Evolutionary conservation across 2,797 vertebrate species (phyloP), one percentile per base, ranked within the genome.

Genomic region (Melopsittacus undulatus): DNA sequence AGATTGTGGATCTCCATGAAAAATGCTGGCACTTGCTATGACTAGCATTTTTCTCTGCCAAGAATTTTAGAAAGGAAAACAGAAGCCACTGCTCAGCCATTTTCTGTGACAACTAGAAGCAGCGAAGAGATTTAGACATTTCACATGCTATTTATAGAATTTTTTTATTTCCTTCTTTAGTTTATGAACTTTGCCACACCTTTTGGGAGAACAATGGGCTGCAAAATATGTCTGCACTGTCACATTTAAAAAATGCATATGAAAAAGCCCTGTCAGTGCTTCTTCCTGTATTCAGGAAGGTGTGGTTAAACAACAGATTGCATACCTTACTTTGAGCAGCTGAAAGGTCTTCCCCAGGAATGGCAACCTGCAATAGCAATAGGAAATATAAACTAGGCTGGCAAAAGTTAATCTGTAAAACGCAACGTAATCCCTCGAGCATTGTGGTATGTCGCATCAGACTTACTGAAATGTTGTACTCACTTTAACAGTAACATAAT

Each of bases 171-270:
- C 86, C 89, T 89, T 52, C 86, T 86, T 86, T 83, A 77, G 87
- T 82, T 57, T 76, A 91, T 95, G 93, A 96, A 95, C 91, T 94
- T 81, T 91, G 83, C 76, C 87, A 83, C 95, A 90, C 95, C 96
- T 88, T 75, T 76, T 38, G 10, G n/a, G 59, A 94, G 96, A 95
- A 93, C 88, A 79, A 78, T 43, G 42, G 20, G 42, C 68, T 94
- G 66, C 87, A 94, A 94, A 96, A 96, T 96, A 72, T 29, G 10
- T 93, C 80, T 92, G 40, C 70, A 43, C 56, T 87, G 88, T 93
- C 95, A 91, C 69, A 75, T 94, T 87, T 84, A 42, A 97, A 87
- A 83, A 95, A 95, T 51, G 21, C 77, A 5, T 83, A 92, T 94
- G 87, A 93, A 95, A 68, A 87, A 68, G 5, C 26, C 92, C 66